These are phyloP conservation scores for Hypsopygia costalis DNA, from an alignment of 2,888 invertebrate genomes.

Conservation along the genomic window DNA sequence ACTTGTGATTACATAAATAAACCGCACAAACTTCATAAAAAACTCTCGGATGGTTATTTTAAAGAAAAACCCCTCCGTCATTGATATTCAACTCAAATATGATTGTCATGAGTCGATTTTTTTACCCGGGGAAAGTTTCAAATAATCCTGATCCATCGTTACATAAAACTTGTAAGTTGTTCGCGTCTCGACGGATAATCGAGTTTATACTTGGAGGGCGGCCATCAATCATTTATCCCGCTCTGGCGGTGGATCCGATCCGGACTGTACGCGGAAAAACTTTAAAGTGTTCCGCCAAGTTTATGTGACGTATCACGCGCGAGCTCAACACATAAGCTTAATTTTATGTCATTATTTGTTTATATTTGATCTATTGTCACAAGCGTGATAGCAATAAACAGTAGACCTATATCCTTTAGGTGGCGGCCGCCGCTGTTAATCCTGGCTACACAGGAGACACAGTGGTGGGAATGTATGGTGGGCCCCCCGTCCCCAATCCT, in stretches of 20 bases:
- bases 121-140: constrained; percentile 60
- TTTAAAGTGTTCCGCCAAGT: constrained; percentile 68
- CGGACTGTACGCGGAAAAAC: constrained; percentile 59
- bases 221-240: constrained; percentile 79
- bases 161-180: constrained; percentile 80
- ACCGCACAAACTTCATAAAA: constrained; percentile 2
- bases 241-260: constrained; percentile 51
- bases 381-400: no score
- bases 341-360: no score
- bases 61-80: constrained; percentile 29
- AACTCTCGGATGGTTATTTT: constrained; percentile 2
- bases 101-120: constrained; percentile 75
- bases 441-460: no score
- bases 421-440: no score
- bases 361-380: no score
- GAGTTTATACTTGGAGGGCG: constrained; percentile 78
- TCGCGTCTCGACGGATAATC: constrained; percentile 79
- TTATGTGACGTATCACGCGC: constrained; percentile 59
- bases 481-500: no score
- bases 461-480: no score
- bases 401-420: no score
- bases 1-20: background rate
- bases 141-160: constrained; percentile 80
- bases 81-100: constrained; percentile 73
- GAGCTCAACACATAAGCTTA: constrained; percentile 40